These are phyloP conservation scores for Mystacornis crossleyi DNA, from an alignment of 2,113 vertebrate genomes.

Conservation along the genomic window DNA sequence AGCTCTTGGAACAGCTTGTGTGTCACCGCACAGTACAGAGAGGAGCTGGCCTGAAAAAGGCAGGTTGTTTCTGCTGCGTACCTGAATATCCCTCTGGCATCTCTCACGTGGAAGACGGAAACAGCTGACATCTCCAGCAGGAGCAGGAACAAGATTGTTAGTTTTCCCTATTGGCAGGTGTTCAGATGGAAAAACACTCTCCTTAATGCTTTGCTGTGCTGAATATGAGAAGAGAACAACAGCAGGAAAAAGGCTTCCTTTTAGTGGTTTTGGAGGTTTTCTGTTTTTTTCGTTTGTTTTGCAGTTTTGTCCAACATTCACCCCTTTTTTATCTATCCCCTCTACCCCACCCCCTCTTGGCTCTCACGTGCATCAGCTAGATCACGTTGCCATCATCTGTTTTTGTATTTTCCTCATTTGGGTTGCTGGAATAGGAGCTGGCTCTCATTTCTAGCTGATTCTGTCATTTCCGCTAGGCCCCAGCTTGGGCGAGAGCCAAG, in stretches of 20 bases:
- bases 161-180: not conserved
- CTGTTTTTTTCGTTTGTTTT: not conserved
- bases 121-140: not conserved
- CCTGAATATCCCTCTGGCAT: not conserved
- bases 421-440: constrained; percentile 73
- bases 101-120: not conserved
- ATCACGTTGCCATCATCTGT: constrained; percentile 35
- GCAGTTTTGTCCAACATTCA: accelerated
- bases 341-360: not conserved
- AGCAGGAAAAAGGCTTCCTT: not conserved
- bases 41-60: not conserved
- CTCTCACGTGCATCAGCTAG: not conserved
- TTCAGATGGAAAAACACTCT: not conserved
- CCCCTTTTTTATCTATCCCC: not conserved
- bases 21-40: accelerated
- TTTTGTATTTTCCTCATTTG: constrained; percentile 54
- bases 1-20: not conserved
- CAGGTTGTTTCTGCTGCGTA: not conserved
- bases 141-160: not conserved
- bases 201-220: not conserved
- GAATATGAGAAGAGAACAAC: not conserved
- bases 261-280: not conserved
- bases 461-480: constrained; percentile 88
- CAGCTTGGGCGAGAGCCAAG: constrained; percentile 80
- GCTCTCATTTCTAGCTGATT: constrained; percentile 84